These are phyloP conservation scores for Sinocyclocheilus rhinocerous DNA, from an alignment of 2,113 vertebrate genomes.

Conservation along the genomic window DNA sequence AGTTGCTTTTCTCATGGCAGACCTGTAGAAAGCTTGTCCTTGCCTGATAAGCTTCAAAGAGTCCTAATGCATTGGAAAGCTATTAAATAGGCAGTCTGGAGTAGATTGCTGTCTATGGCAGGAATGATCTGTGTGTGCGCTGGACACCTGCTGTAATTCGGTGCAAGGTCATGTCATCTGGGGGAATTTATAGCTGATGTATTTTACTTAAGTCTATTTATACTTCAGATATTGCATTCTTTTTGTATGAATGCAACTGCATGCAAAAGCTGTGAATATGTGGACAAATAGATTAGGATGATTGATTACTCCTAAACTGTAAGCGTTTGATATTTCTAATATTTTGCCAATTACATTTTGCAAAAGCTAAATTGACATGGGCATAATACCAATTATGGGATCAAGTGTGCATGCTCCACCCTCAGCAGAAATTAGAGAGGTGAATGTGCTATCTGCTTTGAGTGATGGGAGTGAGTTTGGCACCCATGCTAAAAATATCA, in stretches of 20 bases:
- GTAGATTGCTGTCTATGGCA: neutral
- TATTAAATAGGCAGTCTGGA: neutral
- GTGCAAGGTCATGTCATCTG: conserved; percentile 28
- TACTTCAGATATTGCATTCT: neutral
- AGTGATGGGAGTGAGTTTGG: conserved; percentile 31
- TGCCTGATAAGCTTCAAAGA: neutral
- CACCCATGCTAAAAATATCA: conserved; percentile 60
- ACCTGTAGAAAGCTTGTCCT: conserved; percentile 6
- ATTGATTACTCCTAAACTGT: neutral
- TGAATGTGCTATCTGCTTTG: conserved; percentile 25
- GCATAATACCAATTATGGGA: conserved; percentile 35
- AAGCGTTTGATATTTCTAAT: neutral
- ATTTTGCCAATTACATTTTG: neutral
- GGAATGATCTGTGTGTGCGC: conserved; percentile 24
- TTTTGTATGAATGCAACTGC: neutral
- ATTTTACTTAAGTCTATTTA: neutral
- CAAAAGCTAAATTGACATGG: neutral
- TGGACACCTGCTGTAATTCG: conserved; percentile 39
- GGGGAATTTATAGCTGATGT: neutral
- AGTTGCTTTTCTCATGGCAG: neutral
- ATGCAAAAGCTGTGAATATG: neutral
- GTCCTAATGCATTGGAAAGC: neutral
- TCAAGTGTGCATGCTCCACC: conserved; percentile 19
- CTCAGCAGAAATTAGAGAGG: conserved; percentile 43
- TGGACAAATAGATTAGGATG: neutral